Evolutionary conservation across 2,888 invertebrate genomes (phyloP).

Genomic region (Chorisops tibialis): DNA sequence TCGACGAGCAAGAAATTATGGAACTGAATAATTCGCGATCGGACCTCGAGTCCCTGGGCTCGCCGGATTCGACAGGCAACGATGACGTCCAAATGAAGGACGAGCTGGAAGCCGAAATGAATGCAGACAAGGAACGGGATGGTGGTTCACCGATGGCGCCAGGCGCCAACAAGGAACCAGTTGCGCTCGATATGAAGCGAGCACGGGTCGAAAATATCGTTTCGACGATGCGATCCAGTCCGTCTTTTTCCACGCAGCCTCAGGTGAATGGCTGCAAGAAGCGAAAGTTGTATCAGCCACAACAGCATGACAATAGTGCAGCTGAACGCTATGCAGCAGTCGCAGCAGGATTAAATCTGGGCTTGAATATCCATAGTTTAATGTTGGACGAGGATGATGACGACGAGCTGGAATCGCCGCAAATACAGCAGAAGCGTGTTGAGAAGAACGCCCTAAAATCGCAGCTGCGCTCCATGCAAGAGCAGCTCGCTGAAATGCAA

Average conservation of each 20-base stretch:
- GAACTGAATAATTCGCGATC: constrained; percentile 49
- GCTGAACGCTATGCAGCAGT: constrained; percentile 61
- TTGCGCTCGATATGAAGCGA: constrained; percentile 80
- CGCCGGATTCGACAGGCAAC: constrained; percentile 53
- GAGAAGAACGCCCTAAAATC: constrained; percentile 83
- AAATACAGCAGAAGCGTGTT: constrained; percentile 78
- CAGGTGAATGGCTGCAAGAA: constrained; percentile 88
- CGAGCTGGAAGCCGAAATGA: constrained; percentile 63
- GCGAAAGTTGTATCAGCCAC: constrained; percentile 91
- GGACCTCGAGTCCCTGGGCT: constrained; percentile 58
- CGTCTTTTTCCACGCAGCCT: constrained; percentile 65
- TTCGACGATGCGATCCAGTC: constrained; percentile 87
- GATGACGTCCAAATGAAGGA: constrained; percentile 62
- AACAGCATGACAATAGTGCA: constrained; percentile 75
- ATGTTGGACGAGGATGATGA: constrained; percentile 71
- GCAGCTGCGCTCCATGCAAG: constrained; percentile 82
- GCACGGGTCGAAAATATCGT: constrained; percentile 94
- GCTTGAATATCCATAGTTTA: constrained; percentile 56
- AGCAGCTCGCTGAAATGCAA: constrained; percentile 87
- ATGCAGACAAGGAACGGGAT: constrained; percentile 55
- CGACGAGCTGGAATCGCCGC: constrained; percentile 71
- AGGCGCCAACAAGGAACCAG: constrained; percentile 51
- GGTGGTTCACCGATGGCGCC: constrained; percentile 41
- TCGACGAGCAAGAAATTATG: constrained; percentile 49
- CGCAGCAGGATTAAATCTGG: constrained; percentile 57